phyloP scores from a whole-genome alignment of 2,888 invertebrate species.

The Drosophila acutilabella region DNA sequence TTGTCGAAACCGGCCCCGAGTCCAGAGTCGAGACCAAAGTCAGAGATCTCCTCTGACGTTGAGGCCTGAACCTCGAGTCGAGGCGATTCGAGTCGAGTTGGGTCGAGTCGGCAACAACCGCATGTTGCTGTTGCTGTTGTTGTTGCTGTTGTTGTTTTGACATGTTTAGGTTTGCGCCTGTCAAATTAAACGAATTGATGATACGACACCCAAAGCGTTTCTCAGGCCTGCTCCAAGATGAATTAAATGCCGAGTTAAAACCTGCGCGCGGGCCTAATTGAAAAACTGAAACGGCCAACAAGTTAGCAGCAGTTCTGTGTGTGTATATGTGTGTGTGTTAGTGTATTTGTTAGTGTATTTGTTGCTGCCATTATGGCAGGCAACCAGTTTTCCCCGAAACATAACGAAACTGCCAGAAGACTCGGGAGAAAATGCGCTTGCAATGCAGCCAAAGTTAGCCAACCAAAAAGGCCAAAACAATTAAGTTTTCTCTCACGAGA shows the following conservation, averaged over 20 bases:
- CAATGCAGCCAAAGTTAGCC: slow-evolving; percentile 55
- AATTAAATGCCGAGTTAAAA: slow-evolving; percentile 78
- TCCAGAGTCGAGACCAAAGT: slow-evolving; percentile 9
- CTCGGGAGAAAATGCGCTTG: slow-evolving; percentile 54
- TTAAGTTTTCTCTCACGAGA: slow-evolving; percentile 74
- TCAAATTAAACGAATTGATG: slow-evolving; percentile 86
- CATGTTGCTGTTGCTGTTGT: slow-evolving; percentile 51
- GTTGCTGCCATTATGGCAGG: slow-evolving; percentile 77
- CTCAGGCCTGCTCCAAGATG: slow-evolving; percentile 81
- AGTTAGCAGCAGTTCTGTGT: slow-evolving; percentile 49
- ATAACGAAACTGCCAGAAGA: slow-evolving; percentile 70
- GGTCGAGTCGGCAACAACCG: slow-evolving; percentile 68
- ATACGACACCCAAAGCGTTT: slow-evolving; percentile 86
- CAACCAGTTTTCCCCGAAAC: slow-evolving; percentile 80
- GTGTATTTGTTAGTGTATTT: slow-evolving; percentile 21
- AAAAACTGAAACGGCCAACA: slow-evolving; percentile 71
- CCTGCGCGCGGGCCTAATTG: slow-evolving; percentile 79
- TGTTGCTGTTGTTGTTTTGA: slow-evolving; percentile 83
- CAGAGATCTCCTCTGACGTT: slow-evolving; percentile 14
- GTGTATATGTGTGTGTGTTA: slow-evolving; percentile 18
- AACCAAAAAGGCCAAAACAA: slow-evolving; percentile 81
- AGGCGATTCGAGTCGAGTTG: slow-evolving; percentile 40
- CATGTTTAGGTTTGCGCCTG: slow-evolving; percentile 86
- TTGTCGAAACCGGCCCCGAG: slow-evolving; percentile 56
- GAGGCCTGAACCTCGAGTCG: slow-evolving; percentile 26